Evolutionary conservation across 1,140 invertebrate genomes (phyloP), one percentile per base, ranked within the genome.

Genomic region (Prorops nasuta): DNA sequence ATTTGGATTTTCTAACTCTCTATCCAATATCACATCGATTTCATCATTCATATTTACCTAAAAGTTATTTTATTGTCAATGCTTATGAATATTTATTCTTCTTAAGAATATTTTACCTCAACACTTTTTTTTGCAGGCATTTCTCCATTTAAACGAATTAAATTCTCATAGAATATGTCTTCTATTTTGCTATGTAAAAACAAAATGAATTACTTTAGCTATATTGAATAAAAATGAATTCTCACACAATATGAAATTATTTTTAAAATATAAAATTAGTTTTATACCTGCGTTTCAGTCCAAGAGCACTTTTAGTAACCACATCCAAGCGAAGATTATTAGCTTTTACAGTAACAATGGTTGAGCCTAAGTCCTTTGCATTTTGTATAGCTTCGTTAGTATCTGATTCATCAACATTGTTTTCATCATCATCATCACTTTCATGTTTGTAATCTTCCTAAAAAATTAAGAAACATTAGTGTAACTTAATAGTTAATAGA

Each of bases 41-140:
- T 86, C 84, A 76, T 87, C 84, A 15, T 80, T 82, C 56, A 78
- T 35, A 21, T 66, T 54, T 2, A 81, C 61, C 82, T 83, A 54
- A 65, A 66, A 46, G 44, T 52, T 32, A 37, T 31, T 15, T 14
- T 8, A 34, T 17, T 31, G 4, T 20, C 22, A 38, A 17, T 8
- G 18, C 15, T n/a, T 19, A 12, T 37, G 19, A 15, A 34, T 20
- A 12, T 21, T 17, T 20, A 40, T 0, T 34, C 41, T n/a, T 35
- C 16, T 34, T 3, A 32, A 39, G 20, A 44, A 19, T 44, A 35
- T 45, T 63, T 75, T 66, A 87, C 78, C 49, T 69, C 50, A 32
- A 64, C 58, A 66, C 81, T 84, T 66, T 88, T 89, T 65, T 87
- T 88, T 8, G 76, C 34, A 3, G 85, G 64, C 69, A 86, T 85